Base-by-base conservation (phyloP, 2,113 vertebrate genomes). In the Pandion haliaetus region DNA sequence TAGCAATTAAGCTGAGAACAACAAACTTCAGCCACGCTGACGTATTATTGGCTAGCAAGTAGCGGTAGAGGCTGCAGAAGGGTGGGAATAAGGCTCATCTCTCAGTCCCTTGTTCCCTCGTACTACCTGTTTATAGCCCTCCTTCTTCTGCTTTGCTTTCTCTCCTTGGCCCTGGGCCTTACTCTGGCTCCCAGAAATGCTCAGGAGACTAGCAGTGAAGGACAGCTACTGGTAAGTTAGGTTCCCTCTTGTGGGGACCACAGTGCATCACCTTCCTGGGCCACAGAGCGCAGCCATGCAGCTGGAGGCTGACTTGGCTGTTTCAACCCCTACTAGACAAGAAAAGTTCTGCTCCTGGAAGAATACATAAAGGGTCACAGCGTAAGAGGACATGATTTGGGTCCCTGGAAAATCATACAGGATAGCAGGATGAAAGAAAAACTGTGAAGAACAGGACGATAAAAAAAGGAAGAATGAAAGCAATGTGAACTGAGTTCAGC, bases 31-130 rank as follows among this genome's bases (percentile, higher is more conserved):
- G 16, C 21, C n/a, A 55, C 12, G 6, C 8, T 36, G 21, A 38
- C 3, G 0, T 49, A 38, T 21, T 44, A 58, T 4, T 36, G 32
- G 21, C 13, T 44, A 69, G 55, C 40, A 92, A 42, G 26, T 36
- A 70, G 55, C 3, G 5, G 19, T 32, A 94, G 55, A 54, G 29
- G 18, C 21, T 94, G 65, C 78, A 88, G 59, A 88, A 52, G 34
- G 8, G 36, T 66, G 17, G 26, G 17, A 79, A 77, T 13, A 55
- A 70, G 11, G 45, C 29, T 87, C 6, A 36, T 71, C 55, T 58
- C 45, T 73, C 34, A 67, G 38, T 40, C 38, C 17, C 69, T 81
- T 0, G 0, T 63, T 70, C 15, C 14, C 14, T 29, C 16, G 6
- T 79, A 71, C 54, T 52, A 19, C 15, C 17, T 0, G 3, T n/a